Evolutionary conservation across 2,888 invertebrate genomes (phyloP), one percentile per base, ranked within the genome.

Genomic region (Agonum fuliginosum): DNA sequence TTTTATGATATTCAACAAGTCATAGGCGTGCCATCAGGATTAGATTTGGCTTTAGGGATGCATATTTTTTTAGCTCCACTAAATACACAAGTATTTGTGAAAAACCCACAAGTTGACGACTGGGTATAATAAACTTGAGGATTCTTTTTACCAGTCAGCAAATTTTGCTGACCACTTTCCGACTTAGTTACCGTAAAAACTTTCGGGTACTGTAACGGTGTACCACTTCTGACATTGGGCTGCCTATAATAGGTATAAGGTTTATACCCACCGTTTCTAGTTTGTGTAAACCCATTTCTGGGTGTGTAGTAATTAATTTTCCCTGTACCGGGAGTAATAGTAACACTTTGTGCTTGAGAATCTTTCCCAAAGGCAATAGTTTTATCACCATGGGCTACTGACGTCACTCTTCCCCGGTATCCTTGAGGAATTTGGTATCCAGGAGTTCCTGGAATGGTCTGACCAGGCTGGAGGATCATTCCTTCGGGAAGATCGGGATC

Each of bases 71-170:
- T 94, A 81, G 92, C 91, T 10, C 94, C 94, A 83, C 93, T 93
- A 83, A 94, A 92, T 67, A 94, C 94, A 84, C 95, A 95, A 0
- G 94, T 93, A 85, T 95, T 95, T 0, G 95, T 95, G 81, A 95
- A 95, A 84, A 95, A 95, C 5, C 95, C 95, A 84, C 95, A 96
- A 0, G 94, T 95, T 1, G 95, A 95, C 5, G 95, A 94, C 86
- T 95, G 95, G 0, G 95, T 94, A 82, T 94, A 95, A 86, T 94
- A 95, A 0, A 94, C 93, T 80, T 93, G 93, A 0, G 93, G 91
- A 83, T 91, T 93, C 86, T 93, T 93, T 84, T 93, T 93, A 78
- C 93, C 91, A 78, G 91, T 91, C 37, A 86, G 84, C 27, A 88
- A 84, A 82, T 87, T 86, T 30, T 87, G 87, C 22, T 91, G 89